Evolutionary conservation across 2,113 vertebrate species (phyloP).

Genomic region (Oncorhynchus mykiss): DNA sequence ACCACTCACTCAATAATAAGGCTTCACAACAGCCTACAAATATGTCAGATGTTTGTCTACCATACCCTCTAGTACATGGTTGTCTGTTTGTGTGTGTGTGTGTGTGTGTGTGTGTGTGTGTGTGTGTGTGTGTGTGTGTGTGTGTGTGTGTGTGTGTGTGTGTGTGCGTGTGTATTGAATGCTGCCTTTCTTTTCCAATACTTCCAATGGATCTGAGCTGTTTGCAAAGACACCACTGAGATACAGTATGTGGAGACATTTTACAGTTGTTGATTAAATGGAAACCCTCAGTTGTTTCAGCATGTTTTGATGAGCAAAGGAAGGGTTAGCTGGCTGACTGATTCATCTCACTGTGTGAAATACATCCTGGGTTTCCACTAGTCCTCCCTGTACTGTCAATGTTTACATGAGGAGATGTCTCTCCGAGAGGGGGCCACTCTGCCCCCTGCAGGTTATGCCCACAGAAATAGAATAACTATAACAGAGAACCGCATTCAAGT

Average conservation of each 20-base stretch:
- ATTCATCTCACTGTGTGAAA: neutral
- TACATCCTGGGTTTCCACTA: neutral
- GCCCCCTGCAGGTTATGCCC: neutral
- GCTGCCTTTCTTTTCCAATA: neutral
- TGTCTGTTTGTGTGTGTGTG: conserved; percentile 21
- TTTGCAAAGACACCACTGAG: too few relatives aligned
- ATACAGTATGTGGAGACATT: neutral
- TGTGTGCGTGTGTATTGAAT: too few relatives aligned
- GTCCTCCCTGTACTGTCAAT: neutral
- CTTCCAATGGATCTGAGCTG: too few relatives aligned
- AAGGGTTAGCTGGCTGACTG: neutral
- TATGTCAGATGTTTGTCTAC: conserved; percentile 13
- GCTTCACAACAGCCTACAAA: conserved; percentile 2
- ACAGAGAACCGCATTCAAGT: too few relatives aligned
- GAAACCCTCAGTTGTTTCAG: too few relatives aligned
- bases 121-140: neutral
- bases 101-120: neutral
- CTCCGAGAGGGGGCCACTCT: neutral
- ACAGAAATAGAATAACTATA: too few relatives aligned
- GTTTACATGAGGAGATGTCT: neutral
- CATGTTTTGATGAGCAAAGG: neutral
- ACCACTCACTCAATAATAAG: conserved; percentile 37
- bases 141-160: too few relatives aligned
- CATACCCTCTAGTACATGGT: too few relatives aligned
- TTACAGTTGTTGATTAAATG: too few relatives aligned